Evolutionary conservation across 2,797 vertebrate genomes (phyloP).

Genomic region (Pseudomugil tenellus): DNA sequence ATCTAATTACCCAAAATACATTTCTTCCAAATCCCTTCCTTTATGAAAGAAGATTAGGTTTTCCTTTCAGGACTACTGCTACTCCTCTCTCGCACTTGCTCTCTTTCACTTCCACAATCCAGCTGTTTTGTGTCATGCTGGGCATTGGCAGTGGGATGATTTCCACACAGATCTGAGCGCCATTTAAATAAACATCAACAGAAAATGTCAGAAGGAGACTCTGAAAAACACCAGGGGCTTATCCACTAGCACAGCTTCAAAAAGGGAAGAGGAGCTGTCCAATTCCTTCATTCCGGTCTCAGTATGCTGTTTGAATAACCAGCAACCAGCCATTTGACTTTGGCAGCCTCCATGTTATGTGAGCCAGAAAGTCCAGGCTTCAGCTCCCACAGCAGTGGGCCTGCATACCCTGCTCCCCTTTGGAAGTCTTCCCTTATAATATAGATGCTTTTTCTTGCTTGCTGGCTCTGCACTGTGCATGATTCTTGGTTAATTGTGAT

Average conservation of each 20-base stretch:
- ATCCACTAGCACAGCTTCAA: slow-evolving; percentile 71
- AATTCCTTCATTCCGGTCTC: slow-evolving; percentile 54
- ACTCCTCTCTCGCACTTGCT: slow-evolving; percentile 20
- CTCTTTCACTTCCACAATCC: slow-evolving; percentile 58
- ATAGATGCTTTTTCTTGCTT: slow-evolving; percentile 33
- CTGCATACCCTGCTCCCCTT: slow-evolving; percentile 17
- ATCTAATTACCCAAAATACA: slow-evolving; percentile 69
- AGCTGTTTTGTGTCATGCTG: slow-evolving; percentile 70
- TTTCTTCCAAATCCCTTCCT: slow-evolving; percentile 60
- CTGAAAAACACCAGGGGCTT: slow-evolving; percentile 77
- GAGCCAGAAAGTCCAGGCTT: slow-evolving; percentile 46
- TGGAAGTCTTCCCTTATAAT: slow-evolving; percentile 33
- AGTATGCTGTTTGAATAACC: slow-evolving; percentile 66
- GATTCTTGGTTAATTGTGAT: slow-evolving; percentile 33
- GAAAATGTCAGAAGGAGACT: slow-evolving; percentile 70
- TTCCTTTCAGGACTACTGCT: slow-evolving; percentile 37
- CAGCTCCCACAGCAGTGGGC: slow-evolving; percentile 32
- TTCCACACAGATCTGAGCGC: slow-evolving; percentile 68
- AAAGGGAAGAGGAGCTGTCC: slow-evolving; percentile 60
- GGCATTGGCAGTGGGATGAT: slow-evolving; percentile 57
- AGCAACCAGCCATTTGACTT: slow-evolving; percentile 61
- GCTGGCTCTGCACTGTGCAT: neutral
- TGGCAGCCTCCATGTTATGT: slow-evolving; percentile 40
- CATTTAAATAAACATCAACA: slow-evolving; percentile 80
- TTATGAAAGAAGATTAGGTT: slow-evolving; percentile 21